phyloP scores from a whole-genome alignment of 2,113 vertebrate species.

The Zosterops borbonicus region DNA sequence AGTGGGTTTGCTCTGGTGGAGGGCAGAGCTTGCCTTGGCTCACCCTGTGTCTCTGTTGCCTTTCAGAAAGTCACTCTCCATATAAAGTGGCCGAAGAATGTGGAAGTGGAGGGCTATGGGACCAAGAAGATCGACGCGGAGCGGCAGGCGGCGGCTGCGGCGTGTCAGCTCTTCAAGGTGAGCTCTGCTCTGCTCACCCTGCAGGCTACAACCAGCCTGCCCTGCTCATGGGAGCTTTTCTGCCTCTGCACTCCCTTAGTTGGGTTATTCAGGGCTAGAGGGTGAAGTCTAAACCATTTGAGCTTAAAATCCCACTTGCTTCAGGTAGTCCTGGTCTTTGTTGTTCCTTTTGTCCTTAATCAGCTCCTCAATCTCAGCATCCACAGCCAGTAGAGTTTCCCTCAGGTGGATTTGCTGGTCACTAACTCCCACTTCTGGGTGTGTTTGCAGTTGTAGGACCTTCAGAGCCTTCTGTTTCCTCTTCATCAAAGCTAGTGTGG shows the following conservation, averaged over 20 bases:
- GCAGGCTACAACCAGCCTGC: neutral
- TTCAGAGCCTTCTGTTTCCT: neutral
- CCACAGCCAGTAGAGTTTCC: accelerated
- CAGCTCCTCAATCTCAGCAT: neutral
- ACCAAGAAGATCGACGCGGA: slow-evolving; percentile 88
- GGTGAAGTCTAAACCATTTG: neutral
- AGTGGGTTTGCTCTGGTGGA: neutral
- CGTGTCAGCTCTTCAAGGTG: slow-evolving; percentile 89
- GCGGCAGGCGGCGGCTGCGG: slow-evolving; percentile 87
- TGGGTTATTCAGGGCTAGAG: neutral
- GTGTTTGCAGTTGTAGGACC: neutral
- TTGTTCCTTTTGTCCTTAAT: neutral
- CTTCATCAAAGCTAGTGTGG: neutral
- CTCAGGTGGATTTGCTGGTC: neutral
- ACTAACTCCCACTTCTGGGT: neutral
- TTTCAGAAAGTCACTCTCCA: slow-evolving; percentile 88
- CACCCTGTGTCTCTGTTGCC: neutral
- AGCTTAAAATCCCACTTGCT: neutral
- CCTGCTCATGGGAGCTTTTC: accelerated
- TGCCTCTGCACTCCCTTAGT: neutral
- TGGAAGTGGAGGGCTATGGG: slow-evolving; percentile 88
- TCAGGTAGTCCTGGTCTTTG: neutral
- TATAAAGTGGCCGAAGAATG: slow-evolving; percentile 87
- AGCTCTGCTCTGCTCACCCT: neutral
- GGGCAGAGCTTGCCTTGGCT: neutral